A percentile compares a stretch with the other conserved stretches of the same genome.
Evolutionary conservation across 2,888 invertebrate species (phyloP).

Genomic region (Netelia fuscicornis): DNA sequence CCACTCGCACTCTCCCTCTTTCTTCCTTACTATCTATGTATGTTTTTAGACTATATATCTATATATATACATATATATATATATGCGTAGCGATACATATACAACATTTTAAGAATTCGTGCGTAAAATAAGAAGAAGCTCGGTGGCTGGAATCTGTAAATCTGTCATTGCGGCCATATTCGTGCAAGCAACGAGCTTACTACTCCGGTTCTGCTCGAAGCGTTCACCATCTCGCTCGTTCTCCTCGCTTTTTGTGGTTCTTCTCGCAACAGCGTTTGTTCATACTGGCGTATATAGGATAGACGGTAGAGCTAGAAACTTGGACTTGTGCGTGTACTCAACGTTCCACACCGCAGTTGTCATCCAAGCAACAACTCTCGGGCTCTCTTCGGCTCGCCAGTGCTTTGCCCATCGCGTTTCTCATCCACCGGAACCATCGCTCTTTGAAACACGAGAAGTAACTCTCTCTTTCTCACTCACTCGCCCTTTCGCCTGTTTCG

Average conservation of each 20-base stretch:
- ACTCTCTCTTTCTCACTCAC: conserved; percentile 20
- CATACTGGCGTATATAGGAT: conserved; percentile 36
- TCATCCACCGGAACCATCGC: conserved; percentile 67
- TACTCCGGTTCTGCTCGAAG: conserved; percentile 35
- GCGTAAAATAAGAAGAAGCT: conserved; percentile 60
- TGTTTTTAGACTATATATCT: conserved; percentile 7
- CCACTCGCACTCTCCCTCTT: conserved; percentile 20
- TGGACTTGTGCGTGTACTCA: conserved; percentile 1
- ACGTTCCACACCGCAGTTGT: conserved; percentile 31
- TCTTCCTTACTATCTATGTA: conserved; percentile 1
- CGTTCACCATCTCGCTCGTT: conserved; percentile 30
- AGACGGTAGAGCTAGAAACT: conserved; percentile 24
- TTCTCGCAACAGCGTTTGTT: conserved; percentile 38
- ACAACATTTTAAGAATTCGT: conserved; percentile 78
- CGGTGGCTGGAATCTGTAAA: conserved; percentile 84
- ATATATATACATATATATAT: not conserved
- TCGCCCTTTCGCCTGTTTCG: conserved; percentile 13
- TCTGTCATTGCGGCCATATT: conserved; percentile 83
- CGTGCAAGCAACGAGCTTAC: conserved; percentile 66
- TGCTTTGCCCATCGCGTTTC: conserved; percentile 54
- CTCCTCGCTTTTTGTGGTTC: conserved; percentile 9
- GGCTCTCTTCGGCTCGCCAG: conserved; percentile 24
- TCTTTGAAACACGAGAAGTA: conserved; percentile 65
- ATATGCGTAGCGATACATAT: conserved; percentile 14
- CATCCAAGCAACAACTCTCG: conserved; percentile 43